These are phyloP conservation scores for Menidia menidia DNA, from an alignment of 2,797 vertebrate genomes.

Conservation along the genomic window DNA sequence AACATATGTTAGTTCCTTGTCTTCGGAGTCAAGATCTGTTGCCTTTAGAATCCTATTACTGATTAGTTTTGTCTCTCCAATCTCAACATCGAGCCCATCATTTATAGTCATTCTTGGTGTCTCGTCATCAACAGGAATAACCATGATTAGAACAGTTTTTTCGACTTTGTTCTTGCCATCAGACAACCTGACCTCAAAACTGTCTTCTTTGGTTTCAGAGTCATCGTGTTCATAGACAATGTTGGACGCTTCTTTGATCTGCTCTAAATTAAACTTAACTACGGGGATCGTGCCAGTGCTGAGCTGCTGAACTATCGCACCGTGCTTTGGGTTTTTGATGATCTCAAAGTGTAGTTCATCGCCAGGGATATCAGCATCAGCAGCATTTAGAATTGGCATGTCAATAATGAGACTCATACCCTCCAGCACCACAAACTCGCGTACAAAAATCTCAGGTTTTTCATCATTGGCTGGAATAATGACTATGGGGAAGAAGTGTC, in stretches of 20 bases:
- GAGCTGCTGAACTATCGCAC: conserved; percentile 87
- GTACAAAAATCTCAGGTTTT: conserved; percentile 86
- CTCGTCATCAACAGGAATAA: conserved; percentile 90
- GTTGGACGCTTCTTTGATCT: conserved; percentile 88
- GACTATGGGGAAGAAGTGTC: conserved; percentile 86
- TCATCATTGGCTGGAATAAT: conserved; percentile 90
- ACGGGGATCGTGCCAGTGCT: conserved; percentile 80
- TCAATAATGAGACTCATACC: conserved; percentile 91
- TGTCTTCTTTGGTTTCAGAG: conserved; percentile 89
- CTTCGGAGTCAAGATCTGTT: conserved; percentile 89
- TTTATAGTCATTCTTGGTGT: conserved; percentile 88
- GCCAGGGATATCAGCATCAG: conserved; percentile 85
- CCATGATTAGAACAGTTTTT: conserved; percentile 84
- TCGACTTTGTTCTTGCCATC: conserved; percentile 86
- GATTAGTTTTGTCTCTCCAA: conserved; percentile 87
- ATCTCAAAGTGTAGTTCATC: conserved; percentile 87
- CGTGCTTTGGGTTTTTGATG: conserved; percentile 84
- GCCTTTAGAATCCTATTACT: conserved; percentile 86
- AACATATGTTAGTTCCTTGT: conserved; percentile 86
- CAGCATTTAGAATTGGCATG: conserved; percentile 84
- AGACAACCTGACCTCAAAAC: conserved; percentile 86
- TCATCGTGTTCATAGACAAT: conserved; percentile 92
- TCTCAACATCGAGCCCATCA: conserved; percentile 87
- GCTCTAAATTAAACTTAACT: conserved; percentile 83
- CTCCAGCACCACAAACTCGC: conserved; percentile 90